A percentile compares a stretch with the other conserved stretches of the same genome.
Evolutionary conservation across 2,113 vertebrate genomes (phyloP).

Genomic region (Etheostoma spectabile): DNA sequence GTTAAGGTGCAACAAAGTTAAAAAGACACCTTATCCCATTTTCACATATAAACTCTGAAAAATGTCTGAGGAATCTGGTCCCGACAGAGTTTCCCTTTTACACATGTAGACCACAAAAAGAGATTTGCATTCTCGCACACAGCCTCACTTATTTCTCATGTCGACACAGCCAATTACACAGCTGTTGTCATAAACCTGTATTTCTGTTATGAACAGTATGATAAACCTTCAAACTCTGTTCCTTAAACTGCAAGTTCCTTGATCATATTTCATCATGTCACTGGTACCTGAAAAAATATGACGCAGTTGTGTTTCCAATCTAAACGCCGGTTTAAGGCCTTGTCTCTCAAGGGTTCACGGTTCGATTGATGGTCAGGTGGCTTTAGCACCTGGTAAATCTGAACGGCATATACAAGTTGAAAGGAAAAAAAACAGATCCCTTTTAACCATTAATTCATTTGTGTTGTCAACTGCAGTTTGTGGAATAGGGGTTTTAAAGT

Average conservation of each 20-base stretch:
- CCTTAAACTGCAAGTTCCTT: neutral
- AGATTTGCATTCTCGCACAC: too few relatives aligned
- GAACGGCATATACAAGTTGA: conserved; percentile 32
- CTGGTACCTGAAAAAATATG: conserved; percentile 11
- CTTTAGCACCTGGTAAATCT: conserved; percentile 47
- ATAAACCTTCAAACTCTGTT: neutral
- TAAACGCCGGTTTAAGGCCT: neutral
- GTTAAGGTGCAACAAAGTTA: neutral
- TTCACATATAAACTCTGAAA: too few relatives aligned
- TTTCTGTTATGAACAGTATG: neutral
- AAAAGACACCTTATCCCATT: too few relatives aligned
- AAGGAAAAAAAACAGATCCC: conserved; percentile 63
- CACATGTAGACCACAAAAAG: too few relatives aligned
- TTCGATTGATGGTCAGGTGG: conserved; percentile 21
- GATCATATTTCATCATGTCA: conserved; percentile 18
- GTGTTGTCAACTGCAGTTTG: conserved; percentile 58
- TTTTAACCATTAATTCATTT: conserved; percentile 43
- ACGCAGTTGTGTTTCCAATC: conserved; percentile 16
- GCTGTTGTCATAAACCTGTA: neutral
- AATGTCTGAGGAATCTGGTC: too few relatives aligned
- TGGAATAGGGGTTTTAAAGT: conserved; percentile 56
- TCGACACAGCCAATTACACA: neutral
- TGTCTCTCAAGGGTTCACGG: neutral
- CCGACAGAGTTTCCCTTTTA: too few relatives aligned
- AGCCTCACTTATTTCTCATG: neutral